Evolutionary conservation across 2,888 invertebrate genomes (phyloP).

Genomic region (Osmoderma eremita): DNA sequence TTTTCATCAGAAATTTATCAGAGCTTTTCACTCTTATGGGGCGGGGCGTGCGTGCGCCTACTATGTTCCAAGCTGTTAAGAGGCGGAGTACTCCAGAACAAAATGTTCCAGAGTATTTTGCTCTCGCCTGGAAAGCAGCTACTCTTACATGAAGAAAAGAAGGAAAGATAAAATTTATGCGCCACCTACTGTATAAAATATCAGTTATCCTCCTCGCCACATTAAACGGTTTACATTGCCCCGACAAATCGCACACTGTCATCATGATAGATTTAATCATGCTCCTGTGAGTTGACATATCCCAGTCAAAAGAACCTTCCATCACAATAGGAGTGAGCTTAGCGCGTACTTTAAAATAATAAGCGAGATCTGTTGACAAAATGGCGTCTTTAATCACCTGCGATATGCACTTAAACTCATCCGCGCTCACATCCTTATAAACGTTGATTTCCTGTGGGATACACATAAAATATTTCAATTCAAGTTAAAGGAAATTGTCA

Average conservation of each 20-base stretch:
- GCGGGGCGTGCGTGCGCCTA: too few relatives aligned
- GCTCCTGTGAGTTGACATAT: conserved; percentile 64
- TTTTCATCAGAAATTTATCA: too few relatives aligned
- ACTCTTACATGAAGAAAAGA: neutral
- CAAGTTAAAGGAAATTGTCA: conserved; percentile 17
- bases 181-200: conserved; percentile 67
- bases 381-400: conserved; percentile 69
- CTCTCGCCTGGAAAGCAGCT: too few relatives aligned
- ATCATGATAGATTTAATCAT: conserved; percentile 69
- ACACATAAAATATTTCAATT: neutral
- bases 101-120: too few relatives aligned
- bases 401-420: conserved; percentile 63
- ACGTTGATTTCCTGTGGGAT: conserved; percentile 66
- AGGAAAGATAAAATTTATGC: too few relatives aligned
- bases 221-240: conserved; percentile 70
- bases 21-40: too few relatives aligned
- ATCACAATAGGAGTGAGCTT: conserved; percentile 67
- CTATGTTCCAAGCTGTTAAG: too few relatives aligned
- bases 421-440: conserved; percentile 61
- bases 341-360: conserved; percentile 68
- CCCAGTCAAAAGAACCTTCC: conserved; percentile 66
- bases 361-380: conserved; percentile 69
- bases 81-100: too few relatives aligned
- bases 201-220: conserved; percentile 67
- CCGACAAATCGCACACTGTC: conserved; percentile 72